phyloP scores from a whole-genome alignment of 2,113 vertebrate genomes.

The Alectura lathami region DNA sequence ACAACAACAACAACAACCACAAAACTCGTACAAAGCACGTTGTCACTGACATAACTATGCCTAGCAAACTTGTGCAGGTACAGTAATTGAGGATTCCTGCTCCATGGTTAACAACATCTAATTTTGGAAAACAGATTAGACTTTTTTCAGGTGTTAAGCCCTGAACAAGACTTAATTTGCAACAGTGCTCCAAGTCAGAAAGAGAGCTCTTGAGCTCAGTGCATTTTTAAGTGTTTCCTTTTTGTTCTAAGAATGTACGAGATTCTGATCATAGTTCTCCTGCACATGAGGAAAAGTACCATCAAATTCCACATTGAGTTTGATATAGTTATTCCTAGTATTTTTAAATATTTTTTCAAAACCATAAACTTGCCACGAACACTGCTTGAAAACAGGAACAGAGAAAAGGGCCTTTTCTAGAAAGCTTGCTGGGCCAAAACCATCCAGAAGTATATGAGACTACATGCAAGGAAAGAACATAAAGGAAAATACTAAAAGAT shows the following conservation, averaged over 20 bases:
- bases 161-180: not conserved
- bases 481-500: not conserved
- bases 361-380: not conserved
- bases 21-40: fast-evolving
- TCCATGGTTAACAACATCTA: not conserved
- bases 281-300: not conserved
- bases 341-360: not conserved
- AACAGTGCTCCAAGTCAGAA: not conserved
- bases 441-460: not conserved
- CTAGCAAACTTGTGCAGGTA: not conserved
- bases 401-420: not conserved
- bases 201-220: not conserved
- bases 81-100: not conserved
- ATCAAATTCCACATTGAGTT: not conserved
- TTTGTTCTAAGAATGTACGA: not conserved
- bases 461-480: not conserved
- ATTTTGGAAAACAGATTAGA: not conserved
- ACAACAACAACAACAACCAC: not conserved
- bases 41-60: not conserved
- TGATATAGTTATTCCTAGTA: not conserved
- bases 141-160: not conserved
- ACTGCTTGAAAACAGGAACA: not conserved
- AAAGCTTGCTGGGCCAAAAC: not conserved
- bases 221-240: not conserved
- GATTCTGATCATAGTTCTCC: not conserved